Base-by-base conservation (phyloP, 2,888 invertebrate genomes). In the Tenthredo notha region DNA sequence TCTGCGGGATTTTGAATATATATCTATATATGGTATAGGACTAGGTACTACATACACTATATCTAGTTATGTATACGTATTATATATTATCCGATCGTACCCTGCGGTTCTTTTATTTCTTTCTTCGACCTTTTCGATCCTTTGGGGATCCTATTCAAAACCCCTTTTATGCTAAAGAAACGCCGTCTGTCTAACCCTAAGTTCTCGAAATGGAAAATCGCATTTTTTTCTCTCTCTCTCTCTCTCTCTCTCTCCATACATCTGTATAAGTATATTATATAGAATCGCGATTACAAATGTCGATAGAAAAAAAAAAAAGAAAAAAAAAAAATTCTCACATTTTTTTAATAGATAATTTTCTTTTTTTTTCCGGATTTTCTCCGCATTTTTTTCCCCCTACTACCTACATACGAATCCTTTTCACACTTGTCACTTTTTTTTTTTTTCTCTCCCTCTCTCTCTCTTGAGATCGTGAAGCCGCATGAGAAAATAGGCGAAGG, bases 61-160 rank as follows among this genome's bases (percentile, higher is more conserved):
- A 61, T 29, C 4, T 47, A 15, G 47, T 47, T 47, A 47, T 47
- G 2, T 43, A 7, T 43, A 43, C 10, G 10, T 50, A 50, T 50
- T 43, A 9, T 50, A 54, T 54, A 54, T 54, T 67, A 67, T 67
- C 67, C 67, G 67, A 67, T 67, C 67, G 37, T 37, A 33, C 67
- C 67, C 54, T 21, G 61, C 9, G 61, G 25, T 12, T 61, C 25
- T 25, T 67, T 67, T 67, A 21, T 67, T 67, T 33, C 37, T 43
- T 74, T 43, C 21, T 74, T 74, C 43, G 37, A 70, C 70, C 74
- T 21, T 74, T 74, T 29, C 43, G 25, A 70, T 70, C 70, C 70
- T 37, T 37, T n/a, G 74, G 74, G 72, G 74, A 74, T 74, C 43
- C 29, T 43, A 74, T 74, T 74, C 74, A 74, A 43, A 74, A 40